Base-by-base conservation (phyloP, 2,113 vertebrate genomes). In the Neomonachus schauinslandi region DNA sequence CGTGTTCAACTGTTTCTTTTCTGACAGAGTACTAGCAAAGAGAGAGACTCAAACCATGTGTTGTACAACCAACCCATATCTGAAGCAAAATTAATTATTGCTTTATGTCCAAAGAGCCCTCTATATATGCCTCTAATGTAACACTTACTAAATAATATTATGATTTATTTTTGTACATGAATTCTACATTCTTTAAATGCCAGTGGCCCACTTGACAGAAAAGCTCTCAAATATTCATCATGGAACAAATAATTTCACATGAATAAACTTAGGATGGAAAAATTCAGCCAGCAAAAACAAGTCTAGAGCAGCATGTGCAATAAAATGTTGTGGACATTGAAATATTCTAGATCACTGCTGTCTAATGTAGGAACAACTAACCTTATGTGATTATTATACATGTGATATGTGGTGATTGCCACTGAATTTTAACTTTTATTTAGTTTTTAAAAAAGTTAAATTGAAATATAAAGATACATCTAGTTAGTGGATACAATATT, bases 1-100 rank as follows among this genome's bases (percentile, higher is more conserved):
- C 95, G 33, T 97, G 96, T 98, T 98, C 93, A 94, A 86, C 95
- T 96, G 85, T 98, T 98, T 98, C 98, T 97, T 97, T 97, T 98
- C 97, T 98, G 97, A 97, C 92, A 98, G 92, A 67, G 86, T 95
- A 72, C 42, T 94, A 83, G 77, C 95, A 91, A 98, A 98, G 98
- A 95, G 59, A 97, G 77, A 97, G 33, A 94, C 67, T 94, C 14
- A 61, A 95, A 94, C 81, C 8, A 51, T 72, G 24, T 67, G n/a
- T 24, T 80, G 33, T 5, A n/a, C 96, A 53, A 36, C 33, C 19
- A 83, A 65, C 2, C 5, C 46, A 33, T 19, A 28, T 22, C 39
- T 46, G 22, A 94, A 0, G 39, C 33, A 93, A 92, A 84, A 93
- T 85, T 61, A 96, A 77, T 65, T 69, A 59, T 19, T 76, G 46